A percentile compares a stretch with the other conserved stretches of the same genome.
phyloP scores from a whole-genome alignment of 2,113 vertebrate genomes.

The Puma concolor region DNA sequence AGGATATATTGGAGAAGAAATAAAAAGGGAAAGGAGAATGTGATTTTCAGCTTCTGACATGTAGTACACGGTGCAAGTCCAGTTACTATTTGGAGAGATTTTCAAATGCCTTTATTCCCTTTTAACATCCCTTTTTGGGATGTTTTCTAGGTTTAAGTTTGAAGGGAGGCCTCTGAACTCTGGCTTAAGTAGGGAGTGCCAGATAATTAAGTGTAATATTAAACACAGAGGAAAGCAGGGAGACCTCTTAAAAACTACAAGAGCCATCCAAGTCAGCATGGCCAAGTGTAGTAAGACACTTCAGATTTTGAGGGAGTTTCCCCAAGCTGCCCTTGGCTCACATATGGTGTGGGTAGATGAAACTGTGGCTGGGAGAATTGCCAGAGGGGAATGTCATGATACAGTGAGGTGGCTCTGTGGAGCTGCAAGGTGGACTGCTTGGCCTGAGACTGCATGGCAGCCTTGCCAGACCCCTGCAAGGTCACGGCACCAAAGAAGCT shows the following conservation, averaged over 20 bases:
- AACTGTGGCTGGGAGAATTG: not conserved
- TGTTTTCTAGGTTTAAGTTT: not conserved
- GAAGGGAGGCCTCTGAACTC: not conserved
- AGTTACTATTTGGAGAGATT: not conserved
- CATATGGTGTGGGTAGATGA: not conserved
- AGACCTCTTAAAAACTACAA: not conserved
- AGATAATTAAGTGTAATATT: not conserved
- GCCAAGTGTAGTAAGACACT: not conserved
- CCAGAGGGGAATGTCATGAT: not conserved
- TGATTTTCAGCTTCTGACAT: not conserved
- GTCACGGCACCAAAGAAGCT: not conserved
- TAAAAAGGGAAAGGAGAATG: not conserved
- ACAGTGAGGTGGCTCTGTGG: rapidly evolving
- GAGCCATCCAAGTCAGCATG: not conserved
- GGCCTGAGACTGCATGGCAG: not conserved
- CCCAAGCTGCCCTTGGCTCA: not conserved
- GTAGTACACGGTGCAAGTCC: not conserved
- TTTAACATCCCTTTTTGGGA: too few species aligned
- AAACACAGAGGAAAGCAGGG: not conserved
- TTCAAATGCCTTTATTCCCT: not conserved
- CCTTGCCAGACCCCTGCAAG: not conserved
- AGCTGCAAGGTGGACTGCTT: too few species aligned
- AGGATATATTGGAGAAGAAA: not conserved
- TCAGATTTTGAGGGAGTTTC: not conserved
- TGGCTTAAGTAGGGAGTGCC: not conserved